Conservation (phyloP, 2,797 vertebrate genomes). For the Aselliscus stoliczkanus region DNA sequence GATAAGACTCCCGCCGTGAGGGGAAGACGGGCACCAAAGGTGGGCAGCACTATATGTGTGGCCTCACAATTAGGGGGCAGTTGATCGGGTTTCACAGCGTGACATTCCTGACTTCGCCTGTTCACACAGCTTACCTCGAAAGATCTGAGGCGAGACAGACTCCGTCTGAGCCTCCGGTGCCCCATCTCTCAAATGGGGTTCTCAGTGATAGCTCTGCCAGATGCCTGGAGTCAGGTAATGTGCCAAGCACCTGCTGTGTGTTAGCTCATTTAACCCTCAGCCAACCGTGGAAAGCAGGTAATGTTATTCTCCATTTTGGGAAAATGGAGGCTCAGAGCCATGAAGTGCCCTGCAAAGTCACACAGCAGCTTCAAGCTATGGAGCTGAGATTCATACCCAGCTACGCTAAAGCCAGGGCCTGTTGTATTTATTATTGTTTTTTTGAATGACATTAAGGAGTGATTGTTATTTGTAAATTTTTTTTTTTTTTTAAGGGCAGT, state of each 20-base stretch:
- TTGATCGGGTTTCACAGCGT: background rate
- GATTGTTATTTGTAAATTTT: background rate
- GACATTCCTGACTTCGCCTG: background rate
- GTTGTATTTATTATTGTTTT: too few relatives aligned
- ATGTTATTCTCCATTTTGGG: background rate
- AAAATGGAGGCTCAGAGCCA: background rate
- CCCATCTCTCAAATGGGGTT: background rate
- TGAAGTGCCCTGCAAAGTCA: background rate
- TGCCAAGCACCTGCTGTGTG: background rate
- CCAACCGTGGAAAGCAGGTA: background rate
- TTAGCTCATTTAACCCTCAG: background rate
- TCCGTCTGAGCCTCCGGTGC: accelerated
- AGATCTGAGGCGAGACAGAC: background rate
- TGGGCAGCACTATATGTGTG: background rate
- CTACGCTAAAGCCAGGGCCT: background rate
- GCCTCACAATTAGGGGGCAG: background rate
- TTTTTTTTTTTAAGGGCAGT: too few relatives aligned
- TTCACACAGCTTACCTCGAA: background rate
- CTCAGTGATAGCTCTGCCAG: background rate
- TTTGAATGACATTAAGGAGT: background rate
- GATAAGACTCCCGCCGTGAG: background rate
- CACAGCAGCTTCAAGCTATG: accelerated
- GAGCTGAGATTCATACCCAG: background rate
- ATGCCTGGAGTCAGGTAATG: background rate
- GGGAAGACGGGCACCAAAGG: too few relatives aligned